Percentiles rank a stretch among this genome's conserved stretches.
Conservation (phyloP, 2,888 invertebrate genomes). For the Ceramica pisi region DNA sequence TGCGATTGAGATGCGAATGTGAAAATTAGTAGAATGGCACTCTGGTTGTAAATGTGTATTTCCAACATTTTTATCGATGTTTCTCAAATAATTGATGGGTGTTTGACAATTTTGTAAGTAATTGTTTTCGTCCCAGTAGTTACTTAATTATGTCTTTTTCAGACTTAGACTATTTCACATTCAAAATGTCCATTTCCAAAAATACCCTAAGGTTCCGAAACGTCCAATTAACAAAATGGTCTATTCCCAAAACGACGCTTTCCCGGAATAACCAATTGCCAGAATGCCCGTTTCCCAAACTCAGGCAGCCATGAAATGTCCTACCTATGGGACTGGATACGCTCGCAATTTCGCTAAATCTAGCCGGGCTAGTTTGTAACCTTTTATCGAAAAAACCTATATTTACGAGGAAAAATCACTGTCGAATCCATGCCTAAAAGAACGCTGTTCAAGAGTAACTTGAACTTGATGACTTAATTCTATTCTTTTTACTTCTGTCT, state of each 20-base stretch:
- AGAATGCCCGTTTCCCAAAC: constrained; percentile 5
- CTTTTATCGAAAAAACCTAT: background rate
- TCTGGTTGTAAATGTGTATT: no score
- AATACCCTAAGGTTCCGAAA: background rate
- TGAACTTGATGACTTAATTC: no score
- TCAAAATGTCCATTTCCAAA: background rate
- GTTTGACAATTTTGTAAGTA: background rate
- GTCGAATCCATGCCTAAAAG: background rate
- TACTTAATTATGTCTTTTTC: background rate
- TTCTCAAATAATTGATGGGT: background rate
- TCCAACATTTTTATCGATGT: no score
- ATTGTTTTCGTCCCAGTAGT: background rate
- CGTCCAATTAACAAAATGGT: constrained; percentile 21
- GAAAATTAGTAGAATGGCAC: no score
- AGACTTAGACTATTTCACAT: background rate
- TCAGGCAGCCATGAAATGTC: constrained; percentile 1
- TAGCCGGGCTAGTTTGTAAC: background rate
- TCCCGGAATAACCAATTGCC: constrained; percentile 20
- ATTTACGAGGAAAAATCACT: background rate
- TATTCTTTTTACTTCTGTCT: no score
- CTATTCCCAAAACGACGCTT: constrained; percentile 14
- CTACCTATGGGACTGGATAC: constrained; percentile 2
- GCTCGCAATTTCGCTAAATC: background rate
- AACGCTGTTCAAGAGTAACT: background rate
- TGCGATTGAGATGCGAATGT: no score